A percentile compares a stretch with the other conserved stretches of the same genome.
phyloP scores from a whole-genome alignment of 1,140 invertebrate species.

The Nymphalis io region DNA sequence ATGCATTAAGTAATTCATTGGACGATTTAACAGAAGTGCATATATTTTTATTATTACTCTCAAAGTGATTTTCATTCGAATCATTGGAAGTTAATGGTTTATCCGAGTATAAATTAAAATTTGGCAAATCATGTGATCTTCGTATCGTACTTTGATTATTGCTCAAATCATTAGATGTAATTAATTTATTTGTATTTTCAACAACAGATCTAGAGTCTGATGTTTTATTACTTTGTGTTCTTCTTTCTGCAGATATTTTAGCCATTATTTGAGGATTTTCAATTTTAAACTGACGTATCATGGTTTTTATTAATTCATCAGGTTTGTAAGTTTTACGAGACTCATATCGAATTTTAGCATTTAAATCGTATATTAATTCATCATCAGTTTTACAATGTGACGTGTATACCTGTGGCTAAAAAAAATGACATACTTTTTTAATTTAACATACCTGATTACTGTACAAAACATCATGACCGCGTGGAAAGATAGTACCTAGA shows the following conservation, averaged over 20 bases:
- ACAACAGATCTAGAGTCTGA: constrained; percentile 16
- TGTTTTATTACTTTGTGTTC: constrained; percentile 21
- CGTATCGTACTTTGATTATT: background rate
- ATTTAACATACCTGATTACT: no score
- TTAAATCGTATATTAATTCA: constrained; percentile 58
- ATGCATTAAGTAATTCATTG: constrained; percentile 55
- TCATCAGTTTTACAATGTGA: constrained; percentile 50
- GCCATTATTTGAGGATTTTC: constrained; percentile 55
- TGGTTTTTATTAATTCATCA: constrained; percentile 42
- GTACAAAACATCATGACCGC: no score
- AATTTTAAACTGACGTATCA: constrained; percentile 61
- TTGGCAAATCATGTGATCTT: background rate
- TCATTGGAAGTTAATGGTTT: constrained; percentile 10
- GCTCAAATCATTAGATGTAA: background rate
- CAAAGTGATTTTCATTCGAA: constrained; percentile 7
- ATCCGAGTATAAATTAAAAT: background rate
- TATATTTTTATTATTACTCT: constrained; percentile 18
- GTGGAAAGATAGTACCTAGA: no score
- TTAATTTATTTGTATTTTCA: constrained; percentile 13
- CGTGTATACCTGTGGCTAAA: constrained; percentile 54
- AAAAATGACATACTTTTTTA: constrained; percentile 21
- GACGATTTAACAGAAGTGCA: constrained; percentile 56
- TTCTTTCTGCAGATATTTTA: constrained; percentile 43
- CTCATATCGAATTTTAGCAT: constrained; percentile 61
- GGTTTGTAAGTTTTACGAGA: constrained; percentile 48